These are phyloP conservation scores for Rhynchonycteris naso DNA, from an alignment of 2,797 vertebrate genomes.

Conservation along the genomic window DNA sequence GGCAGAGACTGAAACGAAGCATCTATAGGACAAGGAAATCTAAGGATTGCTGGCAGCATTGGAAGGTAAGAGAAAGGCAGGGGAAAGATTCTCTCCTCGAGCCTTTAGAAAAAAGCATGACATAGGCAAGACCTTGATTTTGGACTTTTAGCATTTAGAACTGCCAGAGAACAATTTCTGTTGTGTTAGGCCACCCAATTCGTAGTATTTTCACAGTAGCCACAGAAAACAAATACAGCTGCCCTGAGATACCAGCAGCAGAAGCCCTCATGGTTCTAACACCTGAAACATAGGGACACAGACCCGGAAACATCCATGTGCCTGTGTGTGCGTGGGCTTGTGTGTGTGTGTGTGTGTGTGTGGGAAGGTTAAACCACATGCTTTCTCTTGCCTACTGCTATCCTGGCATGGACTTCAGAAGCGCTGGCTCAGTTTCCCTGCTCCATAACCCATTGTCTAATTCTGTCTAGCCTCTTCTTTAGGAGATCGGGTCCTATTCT, in stretches of 20 bases:
- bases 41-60: background rate
- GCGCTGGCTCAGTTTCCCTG: background rate
- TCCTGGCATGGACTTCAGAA: background rate
- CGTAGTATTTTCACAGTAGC: background rate
- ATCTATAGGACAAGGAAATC: background rate
- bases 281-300: background rate
- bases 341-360: too few species aligned
- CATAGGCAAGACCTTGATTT: background rate
- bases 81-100: background rate
- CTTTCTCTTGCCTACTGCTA: too few species aligned
- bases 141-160: background rate
- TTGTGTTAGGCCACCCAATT: too few species aligned
- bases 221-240: background rate
- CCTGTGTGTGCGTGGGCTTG: accelerated
- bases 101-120: background rate
- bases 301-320: accelerated
- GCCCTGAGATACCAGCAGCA: background rate
- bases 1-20: background rate
- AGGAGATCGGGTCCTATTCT: background rate
- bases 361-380: too few species aligned
- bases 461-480: background rate
- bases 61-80: background rate
- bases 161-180: background rate
- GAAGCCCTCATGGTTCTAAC: background rate
- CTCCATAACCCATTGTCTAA: background rate